Evolutionary conservation across 1,140 invertebrate species (phyloP).

Genomic region (Neodiprion lecontei): DNA sequence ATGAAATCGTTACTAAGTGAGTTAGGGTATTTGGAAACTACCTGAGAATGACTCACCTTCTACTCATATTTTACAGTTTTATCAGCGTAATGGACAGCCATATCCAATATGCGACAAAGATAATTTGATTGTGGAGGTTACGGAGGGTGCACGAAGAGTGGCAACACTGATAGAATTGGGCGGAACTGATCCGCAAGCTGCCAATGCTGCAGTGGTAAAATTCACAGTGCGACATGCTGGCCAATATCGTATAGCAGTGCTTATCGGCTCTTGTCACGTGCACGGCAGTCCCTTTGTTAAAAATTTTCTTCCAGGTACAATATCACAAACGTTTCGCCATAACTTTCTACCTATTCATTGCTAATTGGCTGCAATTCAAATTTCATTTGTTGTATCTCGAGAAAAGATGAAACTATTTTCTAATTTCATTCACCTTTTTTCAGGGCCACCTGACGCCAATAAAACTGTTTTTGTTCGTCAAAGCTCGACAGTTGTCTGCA

Average conservation of each 20-base stretch:
- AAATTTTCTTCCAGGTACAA: conserved; percentile 69
- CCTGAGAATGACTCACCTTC: conserved; percentile 8
- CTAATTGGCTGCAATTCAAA: neutral
- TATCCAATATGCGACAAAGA: conserved; percentile 93
- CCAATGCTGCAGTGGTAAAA: conserved; percentile 85
- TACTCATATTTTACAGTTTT: conserved; percentile 71
- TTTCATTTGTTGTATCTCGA: conserved; percentile 12
- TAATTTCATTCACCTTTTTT: conserved; percentile 59
- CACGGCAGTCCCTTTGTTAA: conserved; percentile 73
- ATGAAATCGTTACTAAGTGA: neutral
- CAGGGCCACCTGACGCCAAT: conserved; percentile 81
- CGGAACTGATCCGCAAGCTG: conserved; percentile 79
- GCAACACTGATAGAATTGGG: conserved; percentile 85
- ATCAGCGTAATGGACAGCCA: conserved; percentile 89
- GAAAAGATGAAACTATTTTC: conserved; percentile 6
- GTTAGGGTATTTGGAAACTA: conserved; percentile 12
- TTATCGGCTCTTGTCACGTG: conserved; percentile 76
- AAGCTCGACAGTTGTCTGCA: conserved; percentile 86
- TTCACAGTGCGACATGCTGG: conserved; percentile 91
- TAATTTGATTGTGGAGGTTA: conserved; percentile 85
- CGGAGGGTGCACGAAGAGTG: conserved; percentile 82
- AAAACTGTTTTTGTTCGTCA: conserved; percentile 86
- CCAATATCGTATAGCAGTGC: conserved; percentile 84
- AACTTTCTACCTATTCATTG: conserved; percentile 14
- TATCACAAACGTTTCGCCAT: conserved; percentile 13